Conservation (phyloP, 2,797 vertebrate species). For the Falco peregrinus region DNA sequence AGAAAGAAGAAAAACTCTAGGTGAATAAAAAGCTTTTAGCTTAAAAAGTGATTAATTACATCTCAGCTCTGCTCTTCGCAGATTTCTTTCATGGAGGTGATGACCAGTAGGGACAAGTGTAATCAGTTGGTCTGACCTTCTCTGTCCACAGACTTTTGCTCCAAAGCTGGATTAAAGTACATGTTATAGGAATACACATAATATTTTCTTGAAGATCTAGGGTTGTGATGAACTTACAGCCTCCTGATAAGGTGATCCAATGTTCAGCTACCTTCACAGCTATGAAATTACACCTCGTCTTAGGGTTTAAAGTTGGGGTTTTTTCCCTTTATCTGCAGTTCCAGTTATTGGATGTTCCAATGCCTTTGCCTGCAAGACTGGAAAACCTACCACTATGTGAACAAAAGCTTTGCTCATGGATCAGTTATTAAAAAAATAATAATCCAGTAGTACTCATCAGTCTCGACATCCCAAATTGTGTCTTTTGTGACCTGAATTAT, state of each 20-base stretch:
- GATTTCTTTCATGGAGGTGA: neutral
- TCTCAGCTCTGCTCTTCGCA: neutral
- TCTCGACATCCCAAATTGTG: neutral
- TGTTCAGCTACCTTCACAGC: neutral
- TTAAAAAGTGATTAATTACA: conserved; percentile 9
- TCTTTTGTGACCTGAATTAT: neutral
- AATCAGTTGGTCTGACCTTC: neutral
- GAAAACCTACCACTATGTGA: neutral
- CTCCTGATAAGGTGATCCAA: neutral
- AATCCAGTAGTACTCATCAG: neutral
- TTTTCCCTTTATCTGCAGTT: neutral
- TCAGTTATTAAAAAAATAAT: neutral
- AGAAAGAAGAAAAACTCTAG: neutral
- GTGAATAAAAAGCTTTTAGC: neutral
- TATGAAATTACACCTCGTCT: neutral
- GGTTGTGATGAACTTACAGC: neutral
- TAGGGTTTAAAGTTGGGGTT: neutral
- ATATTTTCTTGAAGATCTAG: neutral
- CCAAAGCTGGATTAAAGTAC: neutral
- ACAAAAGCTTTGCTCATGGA: neutral
- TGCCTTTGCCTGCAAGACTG: neutral
- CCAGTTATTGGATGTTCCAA: neutral
- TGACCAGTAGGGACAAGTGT: neutral
- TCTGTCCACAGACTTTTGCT: neutral
- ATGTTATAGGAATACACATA: neutral